Conservation (phyloP, 64 coral and sea anemone species). For the Montipora efflorescens region DNA sequence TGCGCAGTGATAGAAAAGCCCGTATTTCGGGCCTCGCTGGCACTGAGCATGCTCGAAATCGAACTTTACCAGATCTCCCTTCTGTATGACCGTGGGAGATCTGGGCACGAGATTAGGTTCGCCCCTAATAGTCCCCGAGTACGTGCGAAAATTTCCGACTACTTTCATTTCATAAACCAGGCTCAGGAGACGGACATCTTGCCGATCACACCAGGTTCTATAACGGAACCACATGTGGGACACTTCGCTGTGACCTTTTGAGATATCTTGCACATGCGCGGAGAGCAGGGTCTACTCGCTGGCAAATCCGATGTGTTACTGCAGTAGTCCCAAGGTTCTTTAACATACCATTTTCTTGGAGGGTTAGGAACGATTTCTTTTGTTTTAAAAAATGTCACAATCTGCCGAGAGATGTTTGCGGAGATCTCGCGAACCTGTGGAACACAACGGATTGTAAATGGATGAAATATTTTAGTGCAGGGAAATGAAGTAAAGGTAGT, state of each 20-base stretch:
- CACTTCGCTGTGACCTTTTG: slow-evolving; percentile 64
- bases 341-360: slow-evolving; percentile 51
- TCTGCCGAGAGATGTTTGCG: slow-evolving; percentile 81
- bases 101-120: too few species aligned
- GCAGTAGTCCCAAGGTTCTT: slow-evolving; percentile 61
- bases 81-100: too few species aligned
- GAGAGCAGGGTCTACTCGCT: slow-evolving; percentile 54
- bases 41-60: too few species aligned
- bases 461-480: too few species aligned
- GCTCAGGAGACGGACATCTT: neutral
- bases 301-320: neutral
- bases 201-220: slow-evolving; percentile 23
- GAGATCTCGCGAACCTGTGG: slow-evolving; percentile 80
- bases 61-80: too few species aligned
- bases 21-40: too few species aligned
- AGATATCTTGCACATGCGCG: slow-evolving; percentile 58
- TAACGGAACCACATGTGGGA: slow-evolving; percentile 86
- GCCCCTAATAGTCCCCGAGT: neutral
- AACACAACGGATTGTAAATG: neutral
- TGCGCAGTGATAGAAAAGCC: too few species aligned
- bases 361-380: slow-evolving; percentile 79
- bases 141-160: neutral
- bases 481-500: neutral
- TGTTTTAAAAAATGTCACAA: slow-evolving; percentile 82
- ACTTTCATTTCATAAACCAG: neutral